A percentile compares a stretch with the other conserved stretches of the same genome.
phyloP scores from a whole-genome alignment of 2,113 vertebrate species.

The Chionodraco myersi region DNA sequence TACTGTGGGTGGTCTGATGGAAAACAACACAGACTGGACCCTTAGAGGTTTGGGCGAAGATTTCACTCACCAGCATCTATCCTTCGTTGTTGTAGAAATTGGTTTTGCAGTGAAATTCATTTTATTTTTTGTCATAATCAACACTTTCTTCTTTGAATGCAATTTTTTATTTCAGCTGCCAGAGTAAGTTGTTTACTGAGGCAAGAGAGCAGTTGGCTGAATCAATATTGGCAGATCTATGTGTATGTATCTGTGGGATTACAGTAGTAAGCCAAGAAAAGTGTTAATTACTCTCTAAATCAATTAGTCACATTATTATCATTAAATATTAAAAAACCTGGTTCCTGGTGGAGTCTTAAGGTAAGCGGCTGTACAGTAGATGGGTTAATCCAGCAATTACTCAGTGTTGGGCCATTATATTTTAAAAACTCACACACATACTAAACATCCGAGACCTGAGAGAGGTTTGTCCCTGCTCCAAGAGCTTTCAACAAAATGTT shows the following conservation, averaged over 20 bases:
- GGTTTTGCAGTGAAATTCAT: neutral
- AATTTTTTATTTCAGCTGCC: neutral
- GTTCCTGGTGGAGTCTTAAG: slow-evolving; percentile 38
- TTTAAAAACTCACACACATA: slow-evolving; percentile 18
- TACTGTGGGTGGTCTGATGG: slow-evolving; percentile 45
- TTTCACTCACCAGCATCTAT: neutral
- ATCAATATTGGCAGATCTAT: slow-evolving; percentile 48
- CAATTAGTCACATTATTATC: slow-evolving; percentile 64
- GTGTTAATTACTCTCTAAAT: slow-evolving; percentile 64
- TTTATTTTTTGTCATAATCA: neutral
- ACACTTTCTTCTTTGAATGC: neutral
- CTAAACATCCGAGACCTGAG: slow-evolving; percentile 5
- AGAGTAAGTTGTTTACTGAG: slow-evolving; percentile 19
- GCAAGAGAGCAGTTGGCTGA: slow-evolving; percentile 7
- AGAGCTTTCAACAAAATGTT: slow-evolving; percentile 42
- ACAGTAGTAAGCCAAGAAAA: slow-evolving; percentile 45
- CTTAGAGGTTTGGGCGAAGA: slow-evolving; percentile 4
- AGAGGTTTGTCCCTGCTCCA: neutral
- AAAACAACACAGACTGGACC: slow-evolving; percentile 35
- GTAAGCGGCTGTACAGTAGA: slow-evolving; percentile 28
- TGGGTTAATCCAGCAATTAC: slow-evolving; percentile 57
- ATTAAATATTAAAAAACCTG: slow-evolving; percentile 66
- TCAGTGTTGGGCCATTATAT: slow-evolving; percentile 2
- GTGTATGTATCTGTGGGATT: slow-evolving; percentile 52
- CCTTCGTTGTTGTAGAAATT: neutral